Percentiles rank a stretch among this genome's conserved stretches.
Conservation (phyloP, 2,797 vertebrate species). For the Xyrichtys novacula region DNA sequence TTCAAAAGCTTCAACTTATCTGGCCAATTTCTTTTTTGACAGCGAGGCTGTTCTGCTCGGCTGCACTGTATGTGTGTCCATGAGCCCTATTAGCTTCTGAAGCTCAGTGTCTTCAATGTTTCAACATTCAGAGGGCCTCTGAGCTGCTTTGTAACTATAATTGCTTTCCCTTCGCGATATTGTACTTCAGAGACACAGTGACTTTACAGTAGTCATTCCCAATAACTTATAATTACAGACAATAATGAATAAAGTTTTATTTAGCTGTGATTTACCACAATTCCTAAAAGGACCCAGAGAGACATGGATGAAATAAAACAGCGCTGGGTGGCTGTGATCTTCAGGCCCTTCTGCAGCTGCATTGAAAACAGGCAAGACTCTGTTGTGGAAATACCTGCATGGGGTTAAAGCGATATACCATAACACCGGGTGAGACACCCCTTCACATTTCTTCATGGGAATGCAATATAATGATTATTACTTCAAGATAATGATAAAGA, state of each 20-base stretch:
- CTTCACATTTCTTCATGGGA: too few species aligned
- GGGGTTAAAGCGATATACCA: too few species aligned
- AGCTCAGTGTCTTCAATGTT: slow-evolving; percentile 46
- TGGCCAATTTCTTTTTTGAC: slow-evolving; percentile 68
- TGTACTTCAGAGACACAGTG: not conserved
- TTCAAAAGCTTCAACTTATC: slow-evolving; percentile 65
- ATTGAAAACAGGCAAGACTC: too few species aligned
- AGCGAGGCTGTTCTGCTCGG: slow-evolving; percentile 60
- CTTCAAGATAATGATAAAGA: too few species aligned
- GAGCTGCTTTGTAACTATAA: slow-evolving; percentile 31
- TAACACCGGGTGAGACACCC: too few species aligned
- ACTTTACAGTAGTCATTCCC: slow-evolving; percentile 15
- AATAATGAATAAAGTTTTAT: slow-evolving; percentile 4
- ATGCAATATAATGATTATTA: too few species aligned
- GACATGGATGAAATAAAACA: too few species aligned
- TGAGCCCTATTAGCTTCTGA: slow-evolving; percentile 60
- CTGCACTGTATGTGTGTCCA: slow-evolving; percentile 67
- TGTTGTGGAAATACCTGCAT: too few species aligned
- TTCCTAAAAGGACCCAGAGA: too few species aligned
- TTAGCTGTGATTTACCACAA: too few species aligned
- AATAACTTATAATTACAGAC: not conserved
- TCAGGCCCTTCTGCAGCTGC: too few species aligned
- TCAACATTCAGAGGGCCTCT: slow-evolving; percentile 10
- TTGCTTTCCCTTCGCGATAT: slow-evolving; percentile 32
- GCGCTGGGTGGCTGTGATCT: too few species aligned